Evolutionary conservation across 2,113 vertebrate species (phyloP), one percentile per base, ranked within the genome.

Genomic region (Centropus unirufus): DNA sequence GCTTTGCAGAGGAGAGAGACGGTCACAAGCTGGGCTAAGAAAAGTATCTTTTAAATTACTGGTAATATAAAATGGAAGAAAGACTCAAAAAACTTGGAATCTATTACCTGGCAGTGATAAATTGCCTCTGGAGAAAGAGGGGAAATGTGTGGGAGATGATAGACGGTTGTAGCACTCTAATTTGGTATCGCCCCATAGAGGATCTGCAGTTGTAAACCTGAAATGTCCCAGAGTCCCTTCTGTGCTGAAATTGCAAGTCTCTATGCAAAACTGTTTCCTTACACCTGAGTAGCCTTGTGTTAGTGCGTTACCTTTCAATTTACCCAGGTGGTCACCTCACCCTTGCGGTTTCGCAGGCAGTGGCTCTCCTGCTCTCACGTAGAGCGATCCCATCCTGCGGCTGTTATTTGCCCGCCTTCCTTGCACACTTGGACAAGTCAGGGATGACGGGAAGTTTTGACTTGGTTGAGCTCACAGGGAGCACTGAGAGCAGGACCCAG

Each of bases 31-130:
- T 54, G 73, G 77, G 62, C 23, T 49, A 80, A 79, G 46, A 59
- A 92, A 89, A 87, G 44, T 11, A 1, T 15, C 69, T 29, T 68
- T 74, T 79, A 16, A 78, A 55, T 55, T 42, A 26, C 14, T 14
- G 75, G 36, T 89, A 87, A 67, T 94, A 88, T 12, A 86, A 91
- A 95, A 74, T 34, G 80, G 70, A 34, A 40, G 59, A 80, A 61
- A 76, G 3, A 58, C 52, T 93, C 36, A 40, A 67, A 81, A 78
- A 85, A 26, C 8, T 81, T 89, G 62, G 24, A 82, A 64, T 87
- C 58, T 54, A 14, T 92, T 90, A 66, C n/a, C 36, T 90, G 93
- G 92, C 86, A 96, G 94, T 92, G 88, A 87, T 86, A 68, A 92
- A 61, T 87, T 49, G 17, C 52, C 49, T 90, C 83, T 92, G 69